These are phyloP conservation scores for Pyrgilauda ruficollis DNA, from an alignment of 2,113 vertebrate species.

Conservation along the genomic window DNA sequence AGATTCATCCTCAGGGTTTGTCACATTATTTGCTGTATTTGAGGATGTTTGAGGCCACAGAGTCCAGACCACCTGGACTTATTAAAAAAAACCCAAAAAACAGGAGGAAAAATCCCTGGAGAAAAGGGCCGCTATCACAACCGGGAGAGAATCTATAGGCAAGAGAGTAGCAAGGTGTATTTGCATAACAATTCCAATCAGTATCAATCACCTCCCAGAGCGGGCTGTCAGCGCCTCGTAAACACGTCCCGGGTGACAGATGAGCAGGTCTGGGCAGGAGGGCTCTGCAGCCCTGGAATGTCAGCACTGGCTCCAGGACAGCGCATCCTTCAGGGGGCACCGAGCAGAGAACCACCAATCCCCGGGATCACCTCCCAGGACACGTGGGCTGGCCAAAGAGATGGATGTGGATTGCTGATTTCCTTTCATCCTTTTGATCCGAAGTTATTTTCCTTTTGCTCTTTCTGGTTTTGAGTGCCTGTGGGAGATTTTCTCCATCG, in stretches of 20 bases:
- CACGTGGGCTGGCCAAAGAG: neutral
- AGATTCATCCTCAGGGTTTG: neutral
- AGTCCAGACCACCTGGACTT: neutral
- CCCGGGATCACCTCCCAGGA: neutral
- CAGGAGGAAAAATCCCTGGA: neutral
- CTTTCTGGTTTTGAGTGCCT: neutral
- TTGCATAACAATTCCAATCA: conserved; percentile 53
- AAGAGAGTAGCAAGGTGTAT: neutral
- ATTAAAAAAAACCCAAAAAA: neutral
- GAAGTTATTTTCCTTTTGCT: neutral
- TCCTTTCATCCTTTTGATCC: neutral
- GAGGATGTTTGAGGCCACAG: neutral
- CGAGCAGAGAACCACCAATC: rapidly evolving
- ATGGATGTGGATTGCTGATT: neutral
- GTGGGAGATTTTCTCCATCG: neutral
- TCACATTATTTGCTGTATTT: neutral
- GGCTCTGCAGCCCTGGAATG: neutral
- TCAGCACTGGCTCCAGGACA: neutral
- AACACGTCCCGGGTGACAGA: conserved; percentile 5
- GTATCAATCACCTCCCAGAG: conserved; percentile 13
- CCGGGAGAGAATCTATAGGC: neutral
- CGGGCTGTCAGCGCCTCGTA: neutral
- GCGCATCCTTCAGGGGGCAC: neutral
- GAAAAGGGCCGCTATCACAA: neutral
- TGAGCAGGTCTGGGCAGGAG: neutral